Conservation (phyloP, 37 sponge, comb jelly and placozoan genomes). For the Chondrosia reniformis region DNA sequence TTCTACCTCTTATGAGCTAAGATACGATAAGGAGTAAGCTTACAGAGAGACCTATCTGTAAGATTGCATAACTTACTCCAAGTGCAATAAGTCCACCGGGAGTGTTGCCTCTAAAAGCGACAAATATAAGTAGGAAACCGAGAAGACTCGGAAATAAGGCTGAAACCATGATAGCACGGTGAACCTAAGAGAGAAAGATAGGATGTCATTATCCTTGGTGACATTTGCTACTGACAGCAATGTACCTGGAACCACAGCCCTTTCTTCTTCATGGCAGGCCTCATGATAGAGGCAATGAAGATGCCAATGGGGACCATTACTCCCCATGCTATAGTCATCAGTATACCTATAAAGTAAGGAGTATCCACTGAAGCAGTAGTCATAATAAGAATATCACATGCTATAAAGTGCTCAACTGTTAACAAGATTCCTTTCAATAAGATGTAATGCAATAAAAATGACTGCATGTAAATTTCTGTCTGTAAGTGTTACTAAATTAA, state of each 20-base stretch:
- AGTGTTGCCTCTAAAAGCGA: constrained; percentile 20
- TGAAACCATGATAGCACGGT: constrained; percentile 45
- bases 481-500: no score
- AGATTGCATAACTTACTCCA: not conserved
- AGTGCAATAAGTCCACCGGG: not conserved
- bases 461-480: no score
- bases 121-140: constrained; percentile 53
- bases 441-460: no score
- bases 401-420: no score
- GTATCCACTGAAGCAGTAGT: no score
- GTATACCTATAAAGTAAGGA: not conserved
- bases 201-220: no score
- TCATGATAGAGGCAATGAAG: constrained; percentile 72
- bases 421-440: no score
- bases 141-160: constrained; percentile 26
- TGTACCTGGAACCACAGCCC: constrained; percentile 73
- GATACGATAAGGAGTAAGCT: no score
- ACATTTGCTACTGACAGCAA: no score
- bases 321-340: constrained; percentile 30
- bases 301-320: constrained; percentile 47
- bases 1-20: no score
- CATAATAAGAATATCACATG: no score
- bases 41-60: no score
- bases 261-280: constrained; percentile 54
- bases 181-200: constrained; percentile 11